Percentiles rank a stretch among this genome's conserved stretches.
These are phyloP conservation scores for Slavum lentiscoides DNA, from an alignment of 2,888 invertebrate species.

Conservation along the genomic window DNA sequence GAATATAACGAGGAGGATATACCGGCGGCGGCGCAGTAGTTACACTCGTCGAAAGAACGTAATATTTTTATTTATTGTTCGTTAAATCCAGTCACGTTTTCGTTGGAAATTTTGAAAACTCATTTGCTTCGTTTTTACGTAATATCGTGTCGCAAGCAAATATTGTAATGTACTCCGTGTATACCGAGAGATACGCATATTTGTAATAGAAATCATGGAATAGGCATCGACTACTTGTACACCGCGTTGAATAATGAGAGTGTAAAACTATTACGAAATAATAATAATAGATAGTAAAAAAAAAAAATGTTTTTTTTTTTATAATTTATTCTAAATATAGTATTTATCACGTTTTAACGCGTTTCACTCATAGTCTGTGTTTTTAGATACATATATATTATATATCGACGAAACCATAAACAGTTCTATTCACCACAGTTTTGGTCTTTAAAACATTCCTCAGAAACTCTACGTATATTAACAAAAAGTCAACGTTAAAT, in stretches of 20 bases:
- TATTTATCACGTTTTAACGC: background rate
- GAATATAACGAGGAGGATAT: background rate
- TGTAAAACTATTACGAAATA: background rate
- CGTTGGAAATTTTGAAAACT: slow-evolving; percentile 33
- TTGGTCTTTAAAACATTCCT: no score
- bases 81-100: slow-evolving; percentile 39
- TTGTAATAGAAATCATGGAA: slow-evolving; percentile 36
- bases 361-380: background rate
- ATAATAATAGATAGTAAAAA: background rate
- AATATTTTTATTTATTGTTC: background rate
- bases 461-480: no score
- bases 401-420: no score
- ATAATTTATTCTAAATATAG: no score
- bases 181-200: background rate
- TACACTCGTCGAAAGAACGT: background rate
- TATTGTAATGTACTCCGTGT: background rate
- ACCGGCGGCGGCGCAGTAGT: background rate
- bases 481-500: no score
- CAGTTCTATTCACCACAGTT: no score
- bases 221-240: background rate
- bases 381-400: no score
- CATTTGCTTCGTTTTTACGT: slow-evolving; percentile 27
- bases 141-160: background rate
- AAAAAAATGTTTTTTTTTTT: background rate
- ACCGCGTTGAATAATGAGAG: slow-evolving; percentile 15